phyloP scores from a whole-genome alignment of 2,113 vertebrate species.

The Corvus hawaiiensis region DNA sequence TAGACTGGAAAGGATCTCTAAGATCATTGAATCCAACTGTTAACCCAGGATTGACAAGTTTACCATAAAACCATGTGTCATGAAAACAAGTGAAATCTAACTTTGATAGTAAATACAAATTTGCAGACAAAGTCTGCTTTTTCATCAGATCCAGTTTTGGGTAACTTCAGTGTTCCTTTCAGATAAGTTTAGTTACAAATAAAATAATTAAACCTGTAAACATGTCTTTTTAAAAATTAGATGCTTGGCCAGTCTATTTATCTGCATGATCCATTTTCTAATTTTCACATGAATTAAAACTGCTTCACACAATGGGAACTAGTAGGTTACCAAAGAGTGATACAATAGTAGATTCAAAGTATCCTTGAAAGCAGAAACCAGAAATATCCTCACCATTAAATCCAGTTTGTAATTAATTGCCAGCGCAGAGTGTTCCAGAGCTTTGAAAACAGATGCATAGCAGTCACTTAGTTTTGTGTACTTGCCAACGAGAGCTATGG shows the following conservation, averaged over 20 bases:
- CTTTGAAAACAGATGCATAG: conserved; percentile 80
- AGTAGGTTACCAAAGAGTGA: background rate
- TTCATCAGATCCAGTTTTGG: background rate
- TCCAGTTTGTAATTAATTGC: conserved; percentile 80
- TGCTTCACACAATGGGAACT: background rate
- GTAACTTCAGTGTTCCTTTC: background rate
- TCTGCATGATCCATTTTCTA: background rate
- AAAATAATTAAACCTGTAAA: background rate
- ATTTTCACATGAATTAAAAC: conserved; percentile 1
- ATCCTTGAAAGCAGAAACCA: background rate
- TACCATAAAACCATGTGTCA: background rate
- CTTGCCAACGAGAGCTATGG: conserved; percentile 80
- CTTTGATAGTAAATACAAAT: background rate
- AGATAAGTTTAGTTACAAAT: background rate
- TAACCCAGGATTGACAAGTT: background rate
- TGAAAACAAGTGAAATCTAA: background rate
- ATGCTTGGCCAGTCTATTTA: background rate
- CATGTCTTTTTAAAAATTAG: background rate
- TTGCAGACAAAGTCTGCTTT: background rate
- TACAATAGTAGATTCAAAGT: background rate
- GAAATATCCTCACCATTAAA: conserved; percentile 74
- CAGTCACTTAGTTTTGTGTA: conserved; percentile 80
- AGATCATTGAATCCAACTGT: background rate
- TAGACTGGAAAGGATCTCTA: background rate
- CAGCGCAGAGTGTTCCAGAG: conserved; percentile 78